Conservation (phyloP, 1,140 invertebrate species). For the Drosophila kurseongensis region DNA sequence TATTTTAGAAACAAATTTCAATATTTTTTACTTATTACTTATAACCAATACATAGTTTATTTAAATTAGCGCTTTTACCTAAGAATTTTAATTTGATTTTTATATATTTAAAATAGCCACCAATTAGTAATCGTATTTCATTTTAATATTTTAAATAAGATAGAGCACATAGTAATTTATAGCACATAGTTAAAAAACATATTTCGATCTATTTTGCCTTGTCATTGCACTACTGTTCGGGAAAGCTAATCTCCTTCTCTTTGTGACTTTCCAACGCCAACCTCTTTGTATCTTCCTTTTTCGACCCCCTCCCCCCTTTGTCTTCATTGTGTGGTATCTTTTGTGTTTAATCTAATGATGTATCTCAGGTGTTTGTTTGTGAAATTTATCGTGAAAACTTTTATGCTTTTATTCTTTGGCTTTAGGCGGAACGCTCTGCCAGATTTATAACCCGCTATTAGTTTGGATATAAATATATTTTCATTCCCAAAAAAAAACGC, state of each 20-base stretch:
- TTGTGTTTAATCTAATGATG: slow-evolving; percentile 81
- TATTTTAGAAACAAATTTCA: too few species aligned
- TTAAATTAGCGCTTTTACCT: too few species aligned
- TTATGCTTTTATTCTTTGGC: slow-evolving; percentile 73
- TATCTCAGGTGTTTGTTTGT: slow-evolving; percentile 83
- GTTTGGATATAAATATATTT: slow-evolving; percentile 64
- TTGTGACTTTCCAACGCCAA: slow-evolving; percentile 20
- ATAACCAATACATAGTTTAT: too few species aligned
- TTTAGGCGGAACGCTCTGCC: slow-evolving; percentile 60
- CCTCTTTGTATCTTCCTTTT: slow-evolving; percentile 8
- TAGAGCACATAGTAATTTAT: too few species aligned
- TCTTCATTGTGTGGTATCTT: slow-evolving; percentile 64
- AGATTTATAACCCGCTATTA: slow-evolving; percentile 78
- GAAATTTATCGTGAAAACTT: slow-evolving; percentile 83
- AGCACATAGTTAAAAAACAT: too few species aligned
- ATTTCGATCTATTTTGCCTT: too few species aligned
- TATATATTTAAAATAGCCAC: too few species aligned
- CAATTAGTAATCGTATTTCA: too few species aligned
- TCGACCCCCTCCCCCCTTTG: slow-evolving; percentile 20
- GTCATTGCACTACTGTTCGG: slow-evolving; percentile 1
- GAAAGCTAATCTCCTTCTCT: slow-evolving; percentile 14
- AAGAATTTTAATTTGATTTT: too few species aligned
- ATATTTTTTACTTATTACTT: too few species aligned
- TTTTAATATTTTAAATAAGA: too few species aligned
- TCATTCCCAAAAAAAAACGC: slow-evolving; percentile 13